phyloP scores from a whole-genome alignment of 1,140 invertebrate genomes.

The Oscheius sp. region DNA sequence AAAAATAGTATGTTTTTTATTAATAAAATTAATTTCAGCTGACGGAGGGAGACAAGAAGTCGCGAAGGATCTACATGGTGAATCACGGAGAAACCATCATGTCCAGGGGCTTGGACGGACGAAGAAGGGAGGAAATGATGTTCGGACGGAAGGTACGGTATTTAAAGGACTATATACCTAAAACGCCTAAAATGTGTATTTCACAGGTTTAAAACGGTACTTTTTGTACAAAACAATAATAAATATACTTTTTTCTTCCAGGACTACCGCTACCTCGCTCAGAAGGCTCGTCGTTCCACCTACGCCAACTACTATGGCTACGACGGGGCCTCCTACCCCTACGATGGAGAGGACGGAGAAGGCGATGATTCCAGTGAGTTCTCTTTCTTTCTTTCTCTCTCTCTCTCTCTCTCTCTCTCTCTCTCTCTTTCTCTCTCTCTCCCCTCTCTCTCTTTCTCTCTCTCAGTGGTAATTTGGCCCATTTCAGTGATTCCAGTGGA shows the following conservation, averaged over 20 bases:
- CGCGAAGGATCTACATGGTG: constrained; percentile 2
- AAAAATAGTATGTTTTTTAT: neutral
- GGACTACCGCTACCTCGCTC: neutral
- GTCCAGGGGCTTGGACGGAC: neutral
- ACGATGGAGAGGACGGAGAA: too few species aligned
- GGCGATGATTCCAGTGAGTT: too few species aligned
- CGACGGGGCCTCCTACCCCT: neutral
- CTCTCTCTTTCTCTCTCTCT: too few species aligned
- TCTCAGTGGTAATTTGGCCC: too few species aligned
- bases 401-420: too few species aligned
- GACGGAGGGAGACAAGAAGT: constrained; percentile 11
- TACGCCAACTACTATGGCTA: neutral
- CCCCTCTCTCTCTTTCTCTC: too few species aligned
- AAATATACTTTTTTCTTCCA: neutral
- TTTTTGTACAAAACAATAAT: too few species aligned
- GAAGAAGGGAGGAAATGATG: neutral
- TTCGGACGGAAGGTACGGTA: neutral
- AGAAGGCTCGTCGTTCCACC: neutral
- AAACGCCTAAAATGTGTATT: too few species aligned
- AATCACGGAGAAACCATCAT: constrained; percentile 4
- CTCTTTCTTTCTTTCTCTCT: too few species aligned
- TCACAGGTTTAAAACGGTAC: too few species aligned
- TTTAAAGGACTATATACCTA: too few species aligned
- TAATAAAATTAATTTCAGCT: neutral
- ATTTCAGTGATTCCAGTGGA: too few species aligned